A percentile compares a stretch with the other conserved stretches of the same genome.
These are phyloP conservation scores for Mustela erminea DNA, from an alignment of 2,797 vertebrate genomes.

Conservation along the genomic window DNA sequence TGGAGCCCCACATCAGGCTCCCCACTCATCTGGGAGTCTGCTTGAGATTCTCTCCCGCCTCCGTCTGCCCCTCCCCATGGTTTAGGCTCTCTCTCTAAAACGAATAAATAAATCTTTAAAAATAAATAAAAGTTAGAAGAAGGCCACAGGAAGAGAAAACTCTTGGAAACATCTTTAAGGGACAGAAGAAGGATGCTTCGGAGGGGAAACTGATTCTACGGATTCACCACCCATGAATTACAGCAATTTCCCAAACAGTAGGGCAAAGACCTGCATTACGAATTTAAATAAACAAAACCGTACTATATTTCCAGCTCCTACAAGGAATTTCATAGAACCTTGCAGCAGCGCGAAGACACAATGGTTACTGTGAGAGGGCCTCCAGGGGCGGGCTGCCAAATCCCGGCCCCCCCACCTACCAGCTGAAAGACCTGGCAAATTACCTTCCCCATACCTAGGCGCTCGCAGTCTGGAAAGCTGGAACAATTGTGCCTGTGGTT, in stretches of 20 bases:
- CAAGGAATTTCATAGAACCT: background rate
- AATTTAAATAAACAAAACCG: background rate
- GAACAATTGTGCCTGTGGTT: background rate
- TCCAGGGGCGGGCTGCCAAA: background rate
- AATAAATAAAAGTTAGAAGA: background rate
- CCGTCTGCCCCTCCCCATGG: rapidly evolving
- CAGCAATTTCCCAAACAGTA: background rate
- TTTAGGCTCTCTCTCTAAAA: background rate
- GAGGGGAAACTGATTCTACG: background rate
- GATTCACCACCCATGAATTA: conserved; percentile 24
- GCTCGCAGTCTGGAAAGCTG: background rate
- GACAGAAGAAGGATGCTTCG: background rate
- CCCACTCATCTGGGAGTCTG: background rate
- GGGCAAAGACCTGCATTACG: background rate
- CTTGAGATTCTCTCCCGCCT: background rate
- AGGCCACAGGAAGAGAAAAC: background rate
- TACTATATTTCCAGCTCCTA: background rate
- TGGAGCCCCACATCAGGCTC: background rate
- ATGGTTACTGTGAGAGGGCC: too few relatives aligned
- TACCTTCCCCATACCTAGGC: background rate
- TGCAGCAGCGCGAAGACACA: background rate
- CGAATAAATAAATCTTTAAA: background rate
- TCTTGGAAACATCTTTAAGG: background rate
- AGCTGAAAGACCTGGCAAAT: background rate
- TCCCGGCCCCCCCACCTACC: background rate